A percentile compares a stretch with the other conserved stretches of the same genome.
phyloP scores from a whole-genome alignment of 2,888 invertebrate species.

The Lycaena phlaeas region DNA sequence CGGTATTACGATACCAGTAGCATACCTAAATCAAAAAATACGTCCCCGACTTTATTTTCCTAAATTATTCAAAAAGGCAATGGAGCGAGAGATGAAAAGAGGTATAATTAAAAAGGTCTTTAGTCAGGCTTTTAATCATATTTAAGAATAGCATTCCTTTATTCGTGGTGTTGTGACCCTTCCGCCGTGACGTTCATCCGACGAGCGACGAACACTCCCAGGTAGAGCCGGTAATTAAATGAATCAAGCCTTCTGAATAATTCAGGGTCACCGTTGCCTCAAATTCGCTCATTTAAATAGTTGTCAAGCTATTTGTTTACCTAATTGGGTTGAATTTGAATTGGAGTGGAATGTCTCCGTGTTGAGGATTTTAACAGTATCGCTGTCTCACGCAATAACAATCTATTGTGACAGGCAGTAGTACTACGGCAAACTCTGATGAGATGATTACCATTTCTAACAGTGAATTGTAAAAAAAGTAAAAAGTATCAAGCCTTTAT shows the following conservation, averaged over 20 bases:
- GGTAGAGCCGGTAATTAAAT: conserved; percentile 5
- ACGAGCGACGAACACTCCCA: conserved; percentile 6
- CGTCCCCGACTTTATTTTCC: not conserved
- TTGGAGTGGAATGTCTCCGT: not conserved
- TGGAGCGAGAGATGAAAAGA: not conserved
- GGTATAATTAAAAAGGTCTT: not conserved
- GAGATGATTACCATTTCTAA: too few species aligned
- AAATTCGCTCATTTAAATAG: conserved; percentile 31
- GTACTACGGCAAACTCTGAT: too few species aligned
- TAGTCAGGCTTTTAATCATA: not conserved
- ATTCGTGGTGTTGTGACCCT: not conserved
- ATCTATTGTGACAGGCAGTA: too few species aligned
- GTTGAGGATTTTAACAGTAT: too few species aligned
- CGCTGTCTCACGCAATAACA: too few species aligned
- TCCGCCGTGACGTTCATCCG: not conserved
- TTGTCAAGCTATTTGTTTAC: conserved; percentile 23
- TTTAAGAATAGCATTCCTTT: not conserved
- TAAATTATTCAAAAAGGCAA: not conserved
- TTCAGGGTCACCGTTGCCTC: conserved; percentile 37
- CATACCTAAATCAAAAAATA: too few species aligned
- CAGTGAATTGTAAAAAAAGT: too few species aligned
- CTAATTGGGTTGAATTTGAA: conserved; percentile 19
- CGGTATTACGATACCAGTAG: too few species aligned
- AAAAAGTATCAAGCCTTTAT: too few species aligned
- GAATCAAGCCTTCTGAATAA: conserved; percentile 29